A percentile compares a stretch with the other conserved stretches of the same genome.
Evolutionary conservation across 2,797 vertebrate genomes (phyloP).

Genomic region (Anomalospiza imberbis): DNA sequence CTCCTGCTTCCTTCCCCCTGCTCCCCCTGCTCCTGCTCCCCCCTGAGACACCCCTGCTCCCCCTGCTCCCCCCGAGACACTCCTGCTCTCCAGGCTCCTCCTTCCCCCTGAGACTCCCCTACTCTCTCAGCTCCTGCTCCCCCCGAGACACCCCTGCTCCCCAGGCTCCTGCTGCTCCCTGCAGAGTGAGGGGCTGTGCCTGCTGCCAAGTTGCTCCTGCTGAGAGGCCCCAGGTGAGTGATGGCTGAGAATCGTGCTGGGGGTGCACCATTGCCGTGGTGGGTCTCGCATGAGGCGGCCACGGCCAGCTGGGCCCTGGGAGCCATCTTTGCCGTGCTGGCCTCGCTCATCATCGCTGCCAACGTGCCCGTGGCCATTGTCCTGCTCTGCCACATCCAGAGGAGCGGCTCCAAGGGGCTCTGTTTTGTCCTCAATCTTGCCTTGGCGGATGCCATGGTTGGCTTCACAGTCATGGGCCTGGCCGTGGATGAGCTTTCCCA

Average conservation of each 20-base stretch:
- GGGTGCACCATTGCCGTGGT: not conserved
- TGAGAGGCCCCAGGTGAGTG: not conserved
- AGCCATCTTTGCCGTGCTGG: conserved; percentile 75
- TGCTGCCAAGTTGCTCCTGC: not conserved
- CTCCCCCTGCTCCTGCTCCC: not conserved
- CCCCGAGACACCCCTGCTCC: no score
- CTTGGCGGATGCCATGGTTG: conserved; percentile 83
- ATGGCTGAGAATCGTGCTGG: not conserved
- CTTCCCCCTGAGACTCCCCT: not conserved
- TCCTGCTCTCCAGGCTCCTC: not conserved
- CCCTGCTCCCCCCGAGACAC: not conserved
- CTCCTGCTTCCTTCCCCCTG: not conserved
- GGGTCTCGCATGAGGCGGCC: not conserved
- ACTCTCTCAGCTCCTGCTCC: not conserved
- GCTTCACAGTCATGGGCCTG: conserved; percentile 81
- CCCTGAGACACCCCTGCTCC: not conserved
- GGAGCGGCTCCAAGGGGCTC: conserved; percentile 78
- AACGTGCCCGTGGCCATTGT: conserved; percentile 79
- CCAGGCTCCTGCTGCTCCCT: not conserved
- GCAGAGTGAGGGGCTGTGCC: not conserved
- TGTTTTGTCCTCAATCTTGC: conserved; percentile 89
- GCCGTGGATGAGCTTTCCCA: conserved; percentile 76
- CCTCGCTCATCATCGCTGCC: conserved; percentile 82
- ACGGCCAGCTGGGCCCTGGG: conserved; percentile 65
- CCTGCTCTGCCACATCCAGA: conserved; percentile 79